phyloP scores from a whole-genome alignment of 2,888 invertebrate genomes.

The Agrochola circellaris region DNA sequence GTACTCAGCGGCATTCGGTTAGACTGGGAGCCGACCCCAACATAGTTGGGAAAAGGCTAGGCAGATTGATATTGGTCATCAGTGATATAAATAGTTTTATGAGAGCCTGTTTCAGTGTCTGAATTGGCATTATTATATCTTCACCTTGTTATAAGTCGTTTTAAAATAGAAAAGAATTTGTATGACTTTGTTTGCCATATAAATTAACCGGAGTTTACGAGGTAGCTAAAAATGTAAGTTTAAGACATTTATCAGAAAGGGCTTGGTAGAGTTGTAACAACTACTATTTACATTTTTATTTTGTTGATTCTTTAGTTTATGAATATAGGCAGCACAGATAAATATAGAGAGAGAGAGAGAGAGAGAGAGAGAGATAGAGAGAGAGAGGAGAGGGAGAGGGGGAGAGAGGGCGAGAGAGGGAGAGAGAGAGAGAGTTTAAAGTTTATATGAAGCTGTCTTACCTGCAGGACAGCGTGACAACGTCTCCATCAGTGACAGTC shows the following conservation, averaged over 20 bases:
- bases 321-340: not conserved
- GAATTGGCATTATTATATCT: not conserved
- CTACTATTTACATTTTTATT: not conserved
- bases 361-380: no score
- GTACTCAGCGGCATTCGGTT: no score
- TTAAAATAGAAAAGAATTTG: not conserved
- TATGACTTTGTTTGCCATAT: not conserved
- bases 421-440: not conserved
- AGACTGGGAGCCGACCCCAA: no score
- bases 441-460: conserved; percentile 53
- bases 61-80: not conserved
- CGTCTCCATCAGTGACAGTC: conserved; percentile 96
- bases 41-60: no score
- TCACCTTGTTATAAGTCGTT: not conserved
- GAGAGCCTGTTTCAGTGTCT: not conserved
- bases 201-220: not conserved
- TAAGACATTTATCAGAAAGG: no score
- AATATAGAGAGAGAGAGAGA: no score
- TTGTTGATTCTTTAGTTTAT: not conserved
- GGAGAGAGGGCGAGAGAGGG: no score
- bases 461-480: conserved; percentile 95
- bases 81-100: not conserved
- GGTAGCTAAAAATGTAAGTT: not conserved
- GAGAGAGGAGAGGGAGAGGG: no score
- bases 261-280: not conserved